phyloP scores from a whole-genome alignment of 1,140 invertebrate species.

The Drosophila tristis region DNA sequence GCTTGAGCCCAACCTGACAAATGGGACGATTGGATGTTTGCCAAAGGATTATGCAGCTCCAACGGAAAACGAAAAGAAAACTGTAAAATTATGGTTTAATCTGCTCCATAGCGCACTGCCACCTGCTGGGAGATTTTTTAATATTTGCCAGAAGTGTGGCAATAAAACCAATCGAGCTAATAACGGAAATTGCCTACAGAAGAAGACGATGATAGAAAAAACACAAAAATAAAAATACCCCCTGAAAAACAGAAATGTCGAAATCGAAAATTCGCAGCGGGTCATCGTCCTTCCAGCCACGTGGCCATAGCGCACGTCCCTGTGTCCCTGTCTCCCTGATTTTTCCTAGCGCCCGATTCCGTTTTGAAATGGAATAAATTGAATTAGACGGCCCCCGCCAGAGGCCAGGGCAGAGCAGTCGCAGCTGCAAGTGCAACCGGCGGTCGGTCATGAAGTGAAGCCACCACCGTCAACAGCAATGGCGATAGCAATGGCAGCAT shows the following conservation, averaged over 20 bases:
- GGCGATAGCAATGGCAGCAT: slow-evolving; percentile 14
- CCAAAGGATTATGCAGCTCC: slow-evolving; percentile 52
- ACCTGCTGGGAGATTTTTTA: slow-evolving; percentile 47
- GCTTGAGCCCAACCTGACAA: neutral
- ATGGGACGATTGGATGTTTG: slow-evolving; percentile 30
- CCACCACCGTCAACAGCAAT: slow-evolving; percentile 10
- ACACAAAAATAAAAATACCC: neutral
- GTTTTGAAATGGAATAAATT: slow-evolving; percentile 72
- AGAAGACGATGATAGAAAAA: slow-evolving; percentile 7
- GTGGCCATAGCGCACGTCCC: slow-evolving; percentile 16
- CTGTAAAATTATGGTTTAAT: neutral
- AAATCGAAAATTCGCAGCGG: slow-evolving; percentile 47
- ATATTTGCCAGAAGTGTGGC: slow-evolving; percentile 52
- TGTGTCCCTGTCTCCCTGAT: neutral
- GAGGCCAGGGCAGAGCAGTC: neutral
- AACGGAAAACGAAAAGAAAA: slow-evolving; percentile 3
- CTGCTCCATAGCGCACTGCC: neutral
- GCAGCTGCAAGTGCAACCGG: slow-evolving; percentile 68
- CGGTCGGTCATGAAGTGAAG: no score
- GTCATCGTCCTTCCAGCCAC: slow-evolving; percentile 44
- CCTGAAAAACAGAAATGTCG: slow-evolving; percentile 36
- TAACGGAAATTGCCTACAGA: slow-evolving; percentile 70
- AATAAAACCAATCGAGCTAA: slow-evolving; percentile 80
- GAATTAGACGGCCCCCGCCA: slow-evolving; percentile 62
- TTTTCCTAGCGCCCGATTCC: slow-evolving; percentile 35